Evolutionary conservation across 1,140 invertebrate species (phyloP), one percentile per base, ranked within the genome.

Genomic region (Pogonomyrmex californicus): DNA sequence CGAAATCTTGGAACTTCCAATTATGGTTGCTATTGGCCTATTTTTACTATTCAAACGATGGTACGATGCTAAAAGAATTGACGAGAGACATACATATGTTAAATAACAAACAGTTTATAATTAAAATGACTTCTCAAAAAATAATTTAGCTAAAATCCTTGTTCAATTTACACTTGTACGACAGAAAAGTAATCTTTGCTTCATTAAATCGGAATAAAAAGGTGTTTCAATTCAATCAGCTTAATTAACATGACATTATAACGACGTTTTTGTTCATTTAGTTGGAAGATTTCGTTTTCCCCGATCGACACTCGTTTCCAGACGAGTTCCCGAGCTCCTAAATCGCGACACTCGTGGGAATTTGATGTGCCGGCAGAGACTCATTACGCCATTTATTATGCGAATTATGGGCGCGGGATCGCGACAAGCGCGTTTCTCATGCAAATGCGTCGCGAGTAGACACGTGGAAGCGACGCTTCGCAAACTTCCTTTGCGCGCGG

Each of bases 381-480:
- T 82, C 65, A 56, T 82, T 82, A 82, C 36, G 65, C 38, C 47
- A 71, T 71, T 71, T 82, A 65, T 78, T 78, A 71, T 82, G 65
- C 36, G 78, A 82, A 71, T 82, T 71, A 71, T 47, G 66, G 38
- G n/a, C 17, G 23, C 30, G 36, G 33, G 4, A 9, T 3, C 62
- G 62, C 47, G 62, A 36, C 62, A 41, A 65, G 38, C 51, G 78
- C 49, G 23, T 82, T 82, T 82, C 78, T 41, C 66, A 82, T 82
- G 78, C 78, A 56, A 71, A 58, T 71, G 65, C 49, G 30, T 71
- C 78, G 4, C 36, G 65, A 70, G 14, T 10, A 10, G 23, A 0
- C 44, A 23, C 76, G 5, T 65, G n/a, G 60, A 65, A 47, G 23
- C 23, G 58, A 23, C 23, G 65, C 41, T 65, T 60, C 5, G 44